A percentile compares a stretch with the other conserved stretches of the same genome.
Conservation (phyloP, 2,797 vertebrate genomes). For the Peromyscus melanophrys region DNA sequence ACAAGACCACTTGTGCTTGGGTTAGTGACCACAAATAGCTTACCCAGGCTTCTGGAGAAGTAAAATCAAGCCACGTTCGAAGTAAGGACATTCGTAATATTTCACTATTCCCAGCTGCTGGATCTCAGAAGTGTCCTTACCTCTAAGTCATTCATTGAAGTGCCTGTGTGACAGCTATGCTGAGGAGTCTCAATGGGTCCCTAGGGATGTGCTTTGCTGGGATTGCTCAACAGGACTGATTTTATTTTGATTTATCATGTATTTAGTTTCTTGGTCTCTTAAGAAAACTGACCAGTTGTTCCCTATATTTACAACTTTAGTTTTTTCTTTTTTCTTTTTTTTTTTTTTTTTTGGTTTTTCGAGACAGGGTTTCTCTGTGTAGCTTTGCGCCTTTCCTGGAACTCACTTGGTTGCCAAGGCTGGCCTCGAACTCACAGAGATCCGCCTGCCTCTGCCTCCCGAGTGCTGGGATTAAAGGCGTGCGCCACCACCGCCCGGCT, state of each 20-base stretch:
- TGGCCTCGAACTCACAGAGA: no score
- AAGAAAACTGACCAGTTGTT: not conserved
- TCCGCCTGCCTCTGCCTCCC: no score
- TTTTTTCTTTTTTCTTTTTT: not conserved
- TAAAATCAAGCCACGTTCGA: conserved; percentile 31
- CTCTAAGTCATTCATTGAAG: not conserved
- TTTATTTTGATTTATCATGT: not conserved
- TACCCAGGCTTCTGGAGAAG: conserved; percentile 35
- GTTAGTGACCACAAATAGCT: conserved; percentile 11
- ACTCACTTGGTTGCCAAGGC: no score
- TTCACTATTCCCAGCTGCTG: not conserved
- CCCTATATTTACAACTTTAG: not conserved
- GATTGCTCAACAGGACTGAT: not conserved
- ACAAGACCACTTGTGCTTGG: not conserved
- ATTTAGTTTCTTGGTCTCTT: conserved; percentile 31
- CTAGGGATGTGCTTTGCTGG: not conserved
- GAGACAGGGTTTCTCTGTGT: no score
- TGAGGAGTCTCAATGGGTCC: not conserved
- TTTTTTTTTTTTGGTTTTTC: no score
- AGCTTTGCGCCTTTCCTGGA: no score
- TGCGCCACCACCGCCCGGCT: no score
- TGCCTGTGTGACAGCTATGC: not conserved
- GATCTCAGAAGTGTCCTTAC: not conserved
- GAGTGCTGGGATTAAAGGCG: no score
- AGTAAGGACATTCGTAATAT: conserved; percentile 36